These are phyloP conservation scores for Charaxes varanes DNA, from an alignment of 1,140 invertebrate genomes.

Conservation along the genomic window DNA sequence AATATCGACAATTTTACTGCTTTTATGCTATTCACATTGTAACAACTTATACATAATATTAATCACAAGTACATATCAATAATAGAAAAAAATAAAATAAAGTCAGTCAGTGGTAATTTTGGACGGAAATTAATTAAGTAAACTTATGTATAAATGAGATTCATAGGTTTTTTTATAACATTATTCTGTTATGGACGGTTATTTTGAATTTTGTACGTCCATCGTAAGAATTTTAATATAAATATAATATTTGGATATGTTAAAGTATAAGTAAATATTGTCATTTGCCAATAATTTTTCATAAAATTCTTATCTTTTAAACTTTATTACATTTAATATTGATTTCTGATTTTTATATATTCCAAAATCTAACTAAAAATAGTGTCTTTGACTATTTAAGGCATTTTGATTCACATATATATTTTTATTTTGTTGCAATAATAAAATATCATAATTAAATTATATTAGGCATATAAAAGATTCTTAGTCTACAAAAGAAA, in stretches of 20 bases:
- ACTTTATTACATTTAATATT: slow-evolving; percentile 7
- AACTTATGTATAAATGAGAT: slow-evolving; percentile 45
- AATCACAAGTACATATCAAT: slow-evolving; percentile 42
- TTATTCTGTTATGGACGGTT: slow-evolving; percentile 34
- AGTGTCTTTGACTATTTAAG: slow-evolving; percentile 39
- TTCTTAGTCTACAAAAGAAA: too few species aligned
- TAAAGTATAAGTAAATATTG: slow-evolving; percentile 8
- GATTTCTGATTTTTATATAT: slow-evolving; percentile 3
- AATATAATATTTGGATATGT: slow-evolving; percentile 9
- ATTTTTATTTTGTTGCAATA: slow-evolving; percentile 14
- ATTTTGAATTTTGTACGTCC: slow-evolving; percentile 34
- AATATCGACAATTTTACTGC: too few species aligned
- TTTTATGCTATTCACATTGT: too few species aligned
- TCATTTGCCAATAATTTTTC: slow-evolving; percentile 6
- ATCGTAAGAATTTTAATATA: too few species aligned
- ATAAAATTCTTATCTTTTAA: slow-evolving; percentile 17
- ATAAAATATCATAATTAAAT: slow-evolving; percentile 20
- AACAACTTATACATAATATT: slow-evolving; percentile 29
- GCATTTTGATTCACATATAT: slow-evolving; percentile 33
- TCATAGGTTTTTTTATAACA: slow-evolving; percentile 31
- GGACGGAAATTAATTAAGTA: slow-evolving; percentile 71
- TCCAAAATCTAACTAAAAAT: too few species aligned
- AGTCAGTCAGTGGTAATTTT: slow-evolving; percentile 67
- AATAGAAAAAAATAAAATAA: slow-evolving; percentile 48
- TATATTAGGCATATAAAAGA: slow-evolving; percentile 12